Evolutionary conservation across 2,888 invertebrate species (phyloP).

Genomic region (Anodontia alba): DNA sequence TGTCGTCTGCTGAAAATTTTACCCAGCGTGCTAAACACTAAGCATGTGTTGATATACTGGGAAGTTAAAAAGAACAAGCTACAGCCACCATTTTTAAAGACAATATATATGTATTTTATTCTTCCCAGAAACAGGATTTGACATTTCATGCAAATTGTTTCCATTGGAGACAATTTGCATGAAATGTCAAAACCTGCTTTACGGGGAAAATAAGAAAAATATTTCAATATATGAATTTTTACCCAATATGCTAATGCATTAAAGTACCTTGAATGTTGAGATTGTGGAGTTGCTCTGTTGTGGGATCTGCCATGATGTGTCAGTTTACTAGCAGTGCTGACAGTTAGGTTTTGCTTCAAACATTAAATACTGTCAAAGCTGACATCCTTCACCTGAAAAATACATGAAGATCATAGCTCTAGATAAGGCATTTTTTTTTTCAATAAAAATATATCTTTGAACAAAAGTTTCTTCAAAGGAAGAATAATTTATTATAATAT

Average conservation of each 20-base stretch:
- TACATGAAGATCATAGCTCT: not conserved
- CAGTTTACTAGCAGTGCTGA: not conserved
- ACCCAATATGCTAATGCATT: not conserved
- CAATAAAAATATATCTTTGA: too few species aligned
- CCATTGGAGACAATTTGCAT: too few species aligned
- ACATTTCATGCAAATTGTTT: not conserved
- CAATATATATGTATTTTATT: not conserved
- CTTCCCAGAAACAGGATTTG: not conserved
- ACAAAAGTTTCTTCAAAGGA: too few species aligned
- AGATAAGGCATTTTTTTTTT: too few species aligned
- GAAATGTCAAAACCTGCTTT: not conserved
- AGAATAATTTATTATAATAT: too few species aligned
- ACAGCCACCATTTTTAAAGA: not conserved
- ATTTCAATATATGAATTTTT: not conserved
- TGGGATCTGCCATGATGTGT: slow-evolving; percentile 39
- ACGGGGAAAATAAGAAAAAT: not conserved
- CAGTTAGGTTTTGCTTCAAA: not conserved
- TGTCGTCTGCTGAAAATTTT: too few species aligned
- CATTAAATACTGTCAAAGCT: not conserved
- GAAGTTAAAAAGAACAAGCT: too few species aligned
- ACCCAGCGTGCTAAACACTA: too few species aligned
- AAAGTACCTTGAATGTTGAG: slow-evolving; percentile 54
- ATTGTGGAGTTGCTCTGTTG: slow-evolving; percentile 48
- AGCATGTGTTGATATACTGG: too few species aligned
- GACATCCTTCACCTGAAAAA: not conserved